Evolutionary conservation across 2,113 vertebrate species (phyloP).

Genomic region (Orthonyx spaldingii): DNA sequence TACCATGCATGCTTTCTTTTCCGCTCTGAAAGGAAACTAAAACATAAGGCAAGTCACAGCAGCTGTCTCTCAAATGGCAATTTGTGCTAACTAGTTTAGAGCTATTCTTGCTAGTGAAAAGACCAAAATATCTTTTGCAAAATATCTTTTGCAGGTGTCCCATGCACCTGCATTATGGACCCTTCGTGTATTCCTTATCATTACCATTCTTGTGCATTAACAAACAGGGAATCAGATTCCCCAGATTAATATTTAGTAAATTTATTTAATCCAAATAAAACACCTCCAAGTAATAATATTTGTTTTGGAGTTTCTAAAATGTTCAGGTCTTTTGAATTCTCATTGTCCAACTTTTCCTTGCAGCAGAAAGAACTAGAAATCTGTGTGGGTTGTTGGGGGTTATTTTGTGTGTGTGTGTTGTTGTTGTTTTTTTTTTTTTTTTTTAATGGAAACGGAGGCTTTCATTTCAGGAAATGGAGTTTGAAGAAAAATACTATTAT

Average conservation of each 20-base stretch:
- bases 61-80: background rate
- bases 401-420: background rate
- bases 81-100: background rate
- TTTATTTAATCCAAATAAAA: background rate
- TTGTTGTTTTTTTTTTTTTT: background rate
- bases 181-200: background rate
- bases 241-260: background rate
- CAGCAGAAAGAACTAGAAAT: background rate
- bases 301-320: background rate
- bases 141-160: background rate
- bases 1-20: background rate
- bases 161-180: background rate
- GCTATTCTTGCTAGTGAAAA: background rate
- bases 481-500: background rate
- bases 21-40: background rate
- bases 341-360: background rate
- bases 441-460: background rate
- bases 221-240: background rate
- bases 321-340: background rate
- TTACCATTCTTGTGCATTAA: background rate
- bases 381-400: accelerated
- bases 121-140: background rate
- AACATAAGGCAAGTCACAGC: background rate
- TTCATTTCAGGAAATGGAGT: background rate
- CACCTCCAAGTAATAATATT: background rate